These are phyloP conservation scores for Schizotus pectinicornis DNA, from an alignment of 2,888 invertebrate genomes.

Conservation along the genomic window DNA sequence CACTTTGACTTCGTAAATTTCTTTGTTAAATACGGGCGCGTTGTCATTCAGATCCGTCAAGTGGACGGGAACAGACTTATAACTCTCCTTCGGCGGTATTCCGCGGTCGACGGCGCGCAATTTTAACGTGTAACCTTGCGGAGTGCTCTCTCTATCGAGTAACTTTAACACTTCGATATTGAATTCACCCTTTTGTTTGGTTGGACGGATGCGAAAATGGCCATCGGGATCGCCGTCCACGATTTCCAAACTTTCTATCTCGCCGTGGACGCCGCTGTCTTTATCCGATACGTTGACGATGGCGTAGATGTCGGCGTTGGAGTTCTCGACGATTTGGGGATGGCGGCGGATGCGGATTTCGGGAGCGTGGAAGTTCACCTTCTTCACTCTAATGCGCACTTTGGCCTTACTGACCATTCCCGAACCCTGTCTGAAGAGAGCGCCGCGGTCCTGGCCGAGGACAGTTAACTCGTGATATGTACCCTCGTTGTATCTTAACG, in stretches of 20 bases:
- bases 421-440: conserved; percentile 62
- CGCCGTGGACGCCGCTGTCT: conserved; percentile 85
- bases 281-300: conserved; percentile 84
- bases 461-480: conserved; percentile 77
- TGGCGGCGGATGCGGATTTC: conserved; percentile 81
- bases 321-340: conserved; percentile 81
- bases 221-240: conserved; percentile 90
- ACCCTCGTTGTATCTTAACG: conserved; percentile 73
- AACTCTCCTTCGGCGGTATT: conserved; percentile 76
- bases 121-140: conserved; percentile 86
- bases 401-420: conserved; percentile 73
- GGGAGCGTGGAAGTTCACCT: conserved; percentile 86
- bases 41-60: conserved; percentile 85
- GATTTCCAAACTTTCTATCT: conserved; percentile 81
- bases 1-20: conserved; percentile 85
- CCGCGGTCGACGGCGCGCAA: conserved; percentile 86
- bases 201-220: conserved; percentile 78
- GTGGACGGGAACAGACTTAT: conserved; percentile 81
- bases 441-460: conserved; percentile 86
- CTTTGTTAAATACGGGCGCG: conserved; percentile 84
- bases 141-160: conserved; percentile 78
- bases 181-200: conserved; percentile 71
- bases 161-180: conserved; percentile 80
- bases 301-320: conserved; percentile 86
- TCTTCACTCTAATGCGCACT: conserved; percentile 77